Base-by-base conservation (phyloP, 2,888 invertebrate species). In the Drosophila koepferae region DNA sequence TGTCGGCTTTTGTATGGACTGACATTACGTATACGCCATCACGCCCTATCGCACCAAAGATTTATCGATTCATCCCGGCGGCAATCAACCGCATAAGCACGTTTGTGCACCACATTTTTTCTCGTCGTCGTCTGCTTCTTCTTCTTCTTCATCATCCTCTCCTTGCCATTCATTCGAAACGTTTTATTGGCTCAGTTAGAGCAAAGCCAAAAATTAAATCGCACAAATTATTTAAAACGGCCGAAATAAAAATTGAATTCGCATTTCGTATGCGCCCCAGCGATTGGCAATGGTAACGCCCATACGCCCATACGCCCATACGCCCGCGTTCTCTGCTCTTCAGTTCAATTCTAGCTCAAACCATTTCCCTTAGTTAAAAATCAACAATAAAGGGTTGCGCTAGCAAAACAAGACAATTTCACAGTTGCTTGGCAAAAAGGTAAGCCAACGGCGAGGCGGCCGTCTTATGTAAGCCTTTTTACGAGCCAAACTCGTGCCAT, bases 341-440 rank as follows among this genome's bases (percentile, higher is more conserved):
- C 44, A 18, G 31, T 4, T 20, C 10, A 28, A 20, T 20, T 53
- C 23, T 14, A 28, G 20, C 44, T 14, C 9, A 7, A 34, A 44
- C 55, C 71, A 63, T 62, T 71, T 66, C 66, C 72, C 71, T 73
- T 73, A 74, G 79, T 74, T 81, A 78, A 75, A 73, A 82, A 80
- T 81, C 80, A 70, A 72, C 79, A 77, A 81, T 72, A 85, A 85
- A 85, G 82, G 86, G 82, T 86, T 80, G 71, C 73, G 72, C 79
- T 76, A 69, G 77, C 83, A 73, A 79, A 85, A 80, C 81, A 86
- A 86, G 85, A 86, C 88, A 86, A 86, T 86, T 86, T 86, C 82
- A 85, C 85, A 87, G 85, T 86, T 87, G 85, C 85, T 81, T 82
- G 85, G 88, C 82, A 79, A 87, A 86, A 86, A 86, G 85, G 85